Evolutionary conservation across 2,113 vertebrate species (phyloP).

Genomic region (Anhinga rufa): DNA sequence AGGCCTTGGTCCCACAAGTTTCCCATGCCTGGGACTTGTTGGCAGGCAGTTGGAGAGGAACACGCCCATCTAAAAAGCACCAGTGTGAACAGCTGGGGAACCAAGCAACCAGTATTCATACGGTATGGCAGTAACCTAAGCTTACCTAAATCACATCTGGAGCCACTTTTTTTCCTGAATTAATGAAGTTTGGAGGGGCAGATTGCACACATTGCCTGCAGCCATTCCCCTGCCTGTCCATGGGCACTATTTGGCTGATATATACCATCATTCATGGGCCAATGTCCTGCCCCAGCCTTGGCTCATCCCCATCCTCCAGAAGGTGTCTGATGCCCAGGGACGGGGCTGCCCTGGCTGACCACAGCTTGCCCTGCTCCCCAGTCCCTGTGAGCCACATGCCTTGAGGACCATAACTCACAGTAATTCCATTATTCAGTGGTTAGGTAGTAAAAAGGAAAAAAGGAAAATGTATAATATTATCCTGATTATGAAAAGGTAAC

Average conservation of each 20-base stretch:
- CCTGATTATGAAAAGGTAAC: background rate
- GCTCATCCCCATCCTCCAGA: fast-evolving
- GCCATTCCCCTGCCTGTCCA: fast-evolving
- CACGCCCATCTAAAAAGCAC: background rate
- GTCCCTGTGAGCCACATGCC: fast-evolving
- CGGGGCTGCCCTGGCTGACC: background rate
- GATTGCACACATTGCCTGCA: background rate
- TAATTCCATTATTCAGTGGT: background rate
- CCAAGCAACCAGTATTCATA: background rate
- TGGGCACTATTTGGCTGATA: background rate
- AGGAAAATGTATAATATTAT: background rate
- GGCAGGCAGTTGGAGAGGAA: background rate
- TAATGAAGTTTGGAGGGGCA: background rate
- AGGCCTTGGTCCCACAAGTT: background rate
- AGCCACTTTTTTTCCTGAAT: background rate
- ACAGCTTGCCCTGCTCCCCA: background rate
- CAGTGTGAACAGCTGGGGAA: background rate
- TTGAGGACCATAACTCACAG: background rate
- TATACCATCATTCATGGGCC: fast-evolving
- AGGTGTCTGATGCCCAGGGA: background rate
- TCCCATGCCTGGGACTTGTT: background rate
- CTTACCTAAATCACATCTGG: background rate
- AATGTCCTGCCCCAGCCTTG: fast-evolving
- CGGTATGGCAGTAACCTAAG: background rate
- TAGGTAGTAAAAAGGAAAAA: background rate